Evolutionary conservation across 1,140 invertebrate genomes (phyloP).

Genomic region (Apis laboriosa): DNA sequence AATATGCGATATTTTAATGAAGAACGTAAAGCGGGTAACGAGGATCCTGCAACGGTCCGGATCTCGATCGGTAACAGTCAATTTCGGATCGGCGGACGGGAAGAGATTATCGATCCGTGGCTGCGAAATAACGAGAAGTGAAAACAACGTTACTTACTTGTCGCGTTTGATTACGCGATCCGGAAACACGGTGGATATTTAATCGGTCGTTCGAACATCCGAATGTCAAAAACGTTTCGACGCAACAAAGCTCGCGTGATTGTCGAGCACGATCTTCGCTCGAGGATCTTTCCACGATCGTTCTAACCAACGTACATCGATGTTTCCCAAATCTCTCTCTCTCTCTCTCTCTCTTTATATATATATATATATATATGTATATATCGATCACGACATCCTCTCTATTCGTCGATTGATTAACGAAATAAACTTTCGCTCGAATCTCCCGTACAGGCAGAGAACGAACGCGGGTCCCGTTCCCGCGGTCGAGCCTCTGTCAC

Average conservation of each 20-base stretch:
- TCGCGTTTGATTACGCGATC: conserved; percentile 25
- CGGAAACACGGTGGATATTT: conserved; percentile 18
- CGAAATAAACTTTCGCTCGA: conserved; percentile 1
- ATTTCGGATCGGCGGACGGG: too few species aligned
- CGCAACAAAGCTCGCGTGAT: not conserved
- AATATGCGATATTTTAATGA: too few species aligned
- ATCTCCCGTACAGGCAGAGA: not conserved
- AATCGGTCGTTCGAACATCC: conserved; percentile 17
- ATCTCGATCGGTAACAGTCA: too few species aligned
- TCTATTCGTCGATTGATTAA: not conserved
- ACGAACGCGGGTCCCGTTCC: not conserved
- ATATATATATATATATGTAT: too few species aligned
- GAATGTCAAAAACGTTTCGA: not conserved
- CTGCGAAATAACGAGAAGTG: conserved; percentile 28
- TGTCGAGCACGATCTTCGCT: not conserved
- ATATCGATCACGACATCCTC: too few species aligned
- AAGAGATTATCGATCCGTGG: not conserved
- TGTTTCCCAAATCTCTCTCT: not conserved
- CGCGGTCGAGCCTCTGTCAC: not conserved
- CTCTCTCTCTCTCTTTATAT: not conserved
- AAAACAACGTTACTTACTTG: conserved; percentile 24
- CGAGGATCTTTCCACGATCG: not conserved
- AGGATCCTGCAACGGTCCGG: too few species aligned
- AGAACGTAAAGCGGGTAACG: too few species aligned
- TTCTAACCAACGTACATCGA: too few species aligned